phyloP scores from a whole-genome alignment of 2,113 vertebrate species.

The Neodontobutis hainanensis region DNA sequence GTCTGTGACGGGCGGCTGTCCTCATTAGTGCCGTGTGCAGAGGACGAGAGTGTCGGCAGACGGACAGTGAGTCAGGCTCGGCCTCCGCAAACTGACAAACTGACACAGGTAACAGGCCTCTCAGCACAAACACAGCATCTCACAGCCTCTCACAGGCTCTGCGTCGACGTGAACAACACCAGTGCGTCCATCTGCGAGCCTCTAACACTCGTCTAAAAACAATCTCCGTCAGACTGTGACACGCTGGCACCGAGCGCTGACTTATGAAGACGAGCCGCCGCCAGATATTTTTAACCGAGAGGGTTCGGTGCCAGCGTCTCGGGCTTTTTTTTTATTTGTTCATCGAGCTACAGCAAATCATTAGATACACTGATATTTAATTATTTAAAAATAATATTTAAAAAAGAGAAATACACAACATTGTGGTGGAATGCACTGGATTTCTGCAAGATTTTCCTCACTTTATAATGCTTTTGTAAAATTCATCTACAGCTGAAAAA shows the following conservation, averaged over 20 bases:
- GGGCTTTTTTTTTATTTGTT: no score
- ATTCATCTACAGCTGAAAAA: no score
- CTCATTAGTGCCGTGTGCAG: background rate
- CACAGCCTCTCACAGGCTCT: no score
- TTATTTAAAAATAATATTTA: no score
- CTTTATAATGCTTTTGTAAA: no score
- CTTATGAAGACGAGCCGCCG: slow-evolving; percentile 27
- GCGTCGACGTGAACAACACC: background rate
- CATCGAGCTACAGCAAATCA: no score
- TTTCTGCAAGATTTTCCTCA: no score
- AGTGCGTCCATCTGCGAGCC: slow-evolving; percentile 29
- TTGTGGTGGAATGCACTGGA: no score
- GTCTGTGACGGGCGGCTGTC: background rate
- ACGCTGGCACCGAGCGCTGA: slow-evolving; percentile 51
- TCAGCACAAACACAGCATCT: no score
- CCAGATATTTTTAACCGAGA: slow-evolving; percentile 24
- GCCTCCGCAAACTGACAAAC: slow-evolving; percentile 11
- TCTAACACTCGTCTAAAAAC: slow-evolving; percentile 30
- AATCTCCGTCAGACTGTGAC: slow-evolving; percentile 21
- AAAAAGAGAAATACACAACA: no score
- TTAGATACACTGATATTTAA: no score
- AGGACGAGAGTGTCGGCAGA: background rate
- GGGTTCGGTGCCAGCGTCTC: no score
- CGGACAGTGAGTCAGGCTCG: slow-evolving; percentile 19
- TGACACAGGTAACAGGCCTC: slow-evolving; percentile 19